Conservation (phyloP, 2,797 vertebrate genomes). For the Smutsia temminckii region DNA sequence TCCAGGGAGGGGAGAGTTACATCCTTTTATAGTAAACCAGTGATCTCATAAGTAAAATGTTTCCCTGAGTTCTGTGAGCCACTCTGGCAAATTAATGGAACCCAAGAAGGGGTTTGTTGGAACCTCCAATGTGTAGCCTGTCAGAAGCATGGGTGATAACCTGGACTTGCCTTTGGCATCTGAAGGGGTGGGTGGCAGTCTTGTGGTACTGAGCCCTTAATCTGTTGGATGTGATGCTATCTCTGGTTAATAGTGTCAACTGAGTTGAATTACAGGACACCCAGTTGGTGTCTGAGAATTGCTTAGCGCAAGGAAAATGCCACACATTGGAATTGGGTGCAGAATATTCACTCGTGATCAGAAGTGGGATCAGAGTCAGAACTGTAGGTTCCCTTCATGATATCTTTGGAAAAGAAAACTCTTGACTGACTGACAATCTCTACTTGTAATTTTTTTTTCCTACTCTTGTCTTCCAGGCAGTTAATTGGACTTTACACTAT, state of each 20-base stretch:
- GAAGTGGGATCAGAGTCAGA: background rate
- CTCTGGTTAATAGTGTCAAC: background rate
- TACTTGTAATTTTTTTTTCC: background rate
- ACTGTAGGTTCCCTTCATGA: background rate
- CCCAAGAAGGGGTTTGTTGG: background rate
- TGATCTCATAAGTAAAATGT: background rate
- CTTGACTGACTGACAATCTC: background rate
- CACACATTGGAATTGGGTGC: background rate
- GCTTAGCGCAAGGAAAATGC: background rate
- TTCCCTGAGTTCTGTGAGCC: background rate
- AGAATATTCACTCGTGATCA: background rate
- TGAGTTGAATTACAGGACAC: background rate
- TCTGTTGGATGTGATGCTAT: background rate
- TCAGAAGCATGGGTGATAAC: background rate
- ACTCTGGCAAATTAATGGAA: background rate
- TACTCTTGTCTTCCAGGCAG: slow-evolving; percentile 85
- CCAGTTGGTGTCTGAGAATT: background rate
- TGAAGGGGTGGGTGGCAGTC: background rate
- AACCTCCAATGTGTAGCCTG: background rate
- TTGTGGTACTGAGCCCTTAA: background rate
- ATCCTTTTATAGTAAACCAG: background rate
- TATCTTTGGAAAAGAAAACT: slow-evolving; percentile 13
- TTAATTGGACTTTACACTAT: slow-evolving; percentile 93
- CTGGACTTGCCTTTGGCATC: background rate
- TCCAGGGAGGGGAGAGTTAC: background rate